These are phyloP conservation scores for Mixornis gularis DNA, from an alignment of 2,113 vertebrate species.

Conservation along the genomic window DNA sequence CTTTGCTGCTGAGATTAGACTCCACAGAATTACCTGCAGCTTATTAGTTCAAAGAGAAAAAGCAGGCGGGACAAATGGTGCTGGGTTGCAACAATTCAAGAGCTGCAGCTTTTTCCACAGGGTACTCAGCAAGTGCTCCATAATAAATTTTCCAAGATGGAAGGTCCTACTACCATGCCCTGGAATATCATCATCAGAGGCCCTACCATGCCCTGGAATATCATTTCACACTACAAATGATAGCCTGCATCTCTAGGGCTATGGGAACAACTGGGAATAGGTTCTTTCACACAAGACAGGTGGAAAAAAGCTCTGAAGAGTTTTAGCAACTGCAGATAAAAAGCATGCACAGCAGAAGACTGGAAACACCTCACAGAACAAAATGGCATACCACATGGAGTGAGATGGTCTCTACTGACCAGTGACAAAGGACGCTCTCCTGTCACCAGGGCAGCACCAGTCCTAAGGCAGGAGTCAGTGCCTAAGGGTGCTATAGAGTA, in stretches of 20 bases:
- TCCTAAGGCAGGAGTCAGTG: not conserved
- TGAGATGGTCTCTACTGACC: not conserved
- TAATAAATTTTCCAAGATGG: not conserved
- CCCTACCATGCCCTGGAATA: rapidly evolving
- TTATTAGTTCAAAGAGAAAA: not conserved
- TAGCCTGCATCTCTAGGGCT: not conserved
- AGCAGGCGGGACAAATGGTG: not conserved
- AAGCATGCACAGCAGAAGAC: not conserved
- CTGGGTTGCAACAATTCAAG: rapidly evolving
- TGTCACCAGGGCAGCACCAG: not conserved
- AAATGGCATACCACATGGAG: rapidly evolving
- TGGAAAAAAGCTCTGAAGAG: not conserved
- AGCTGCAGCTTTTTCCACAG: not conserved
- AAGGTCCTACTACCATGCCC: rapidly evolving
- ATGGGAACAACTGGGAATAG: not conserved
- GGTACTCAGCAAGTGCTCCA: not conserved
- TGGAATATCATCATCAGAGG: not conserved
- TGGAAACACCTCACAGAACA: not conserved
- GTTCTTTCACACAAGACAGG: not conserved
- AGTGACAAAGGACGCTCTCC: not conserved
- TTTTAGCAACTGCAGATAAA: not conserved
- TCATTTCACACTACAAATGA: not conserved
- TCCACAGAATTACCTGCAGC: not conserved
- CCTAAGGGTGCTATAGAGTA: not conserved
- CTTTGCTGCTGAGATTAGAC: not conserved